Evolutionary conservation across 2,888 invertebrate genomes (phyloP).

Genomic region (Nomada goodeniana): DNA sequence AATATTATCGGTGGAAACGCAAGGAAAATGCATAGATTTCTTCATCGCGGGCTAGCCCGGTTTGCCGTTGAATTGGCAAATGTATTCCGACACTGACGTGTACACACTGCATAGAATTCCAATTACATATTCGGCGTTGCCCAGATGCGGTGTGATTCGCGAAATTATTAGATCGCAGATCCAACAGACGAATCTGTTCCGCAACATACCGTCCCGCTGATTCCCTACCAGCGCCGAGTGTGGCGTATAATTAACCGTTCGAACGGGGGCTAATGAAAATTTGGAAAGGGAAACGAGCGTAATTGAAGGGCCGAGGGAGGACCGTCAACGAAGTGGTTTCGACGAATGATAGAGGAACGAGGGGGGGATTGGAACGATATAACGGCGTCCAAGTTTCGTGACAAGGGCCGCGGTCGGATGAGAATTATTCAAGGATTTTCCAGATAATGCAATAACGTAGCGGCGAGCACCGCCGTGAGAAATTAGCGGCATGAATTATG

Average conservation of each 20-base stretch:
- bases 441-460: constrained; percentile 72
- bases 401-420: constrained; percentile 57
- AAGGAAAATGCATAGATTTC: constrained; percentile 36
- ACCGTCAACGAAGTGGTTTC: background rate
- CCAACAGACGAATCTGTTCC: constrained; percentile 11
- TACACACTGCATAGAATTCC: constrained; percentile 49
- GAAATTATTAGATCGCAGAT: constrained; percentile 62
- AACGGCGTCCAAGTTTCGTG: constrained; percentile 48
- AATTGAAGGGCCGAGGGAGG: background rate
- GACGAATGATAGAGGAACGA: background rate
- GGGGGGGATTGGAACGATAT: background rate
- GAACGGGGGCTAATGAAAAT: constrained; percentile 24
- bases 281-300: constrained; percentile 17
- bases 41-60: background rate
- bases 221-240: too few relatives aligned
- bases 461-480: constrained; percentile 63
- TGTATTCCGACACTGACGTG: constrained; percentile 19
- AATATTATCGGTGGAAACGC: constrained; percentile 8
- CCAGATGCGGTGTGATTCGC: constrained; percentile 33
- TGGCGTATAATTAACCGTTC: background rate
- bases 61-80: constrained; percentile 58
- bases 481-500: constrained; percentile 74
- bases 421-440: constrained; percentile 73
- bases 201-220: background rate
- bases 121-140: constrained; percentile 54